Evolutionary conservation across 1,140 invertebrate genomes (phyloP).

Genomic region (Drosophila busckii): DNA sequence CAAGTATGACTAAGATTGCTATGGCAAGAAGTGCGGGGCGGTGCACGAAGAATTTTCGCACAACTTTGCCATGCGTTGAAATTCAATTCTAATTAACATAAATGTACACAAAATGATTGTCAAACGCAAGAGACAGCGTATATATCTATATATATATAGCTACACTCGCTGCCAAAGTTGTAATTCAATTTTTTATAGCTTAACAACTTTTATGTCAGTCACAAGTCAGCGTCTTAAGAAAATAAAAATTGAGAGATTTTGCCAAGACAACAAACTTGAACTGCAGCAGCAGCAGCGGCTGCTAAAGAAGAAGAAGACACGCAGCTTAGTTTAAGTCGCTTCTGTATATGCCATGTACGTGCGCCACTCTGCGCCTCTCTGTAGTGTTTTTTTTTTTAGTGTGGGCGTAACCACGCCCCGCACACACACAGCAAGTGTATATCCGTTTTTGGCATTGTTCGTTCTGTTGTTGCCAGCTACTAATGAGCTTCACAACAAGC

Average conservation of each 20-base stretch:
- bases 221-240: slow-evolving; percentile 53
- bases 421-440: no score
- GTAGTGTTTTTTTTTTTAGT: slow-evolving; percentile 30
- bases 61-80: slow-evolving; percentile 70
- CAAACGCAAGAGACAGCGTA: slow-evolving; percentile 57
- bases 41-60: slow-evolving; percentile 15
- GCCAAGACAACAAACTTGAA: no score
- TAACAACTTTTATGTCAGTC: slow-evolving; percentile 65
- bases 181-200: slow-evolving; percentile 73
- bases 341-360: no score
- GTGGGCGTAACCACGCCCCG: slow-evolving; percentile 41
- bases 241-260: slow-evolving; percentile 46
- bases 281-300: no score
- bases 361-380: no score
- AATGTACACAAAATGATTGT: slow-evolving; percentile 76
- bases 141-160: background rate
- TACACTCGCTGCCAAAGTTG: slow-evolving; percentile 29
- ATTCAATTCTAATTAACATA: slow-evolving; percentile 78
- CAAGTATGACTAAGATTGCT: slow-evolving; percentile 33
- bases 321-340: no score
- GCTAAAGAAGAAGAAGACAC: no score
- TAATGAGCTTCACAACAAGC: slow-evolving; percentile 72
- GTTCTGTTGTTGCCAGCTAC: slow-evolving; percentile 61
- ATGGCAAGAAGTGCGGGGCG: slow-evolving; percentile 6
- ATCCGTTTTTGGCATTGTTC: background rate